Evolutionary conservation across 2,888 invertebrate species (phyloP), one percentile per base, ranked within the genome.

Genomic region (Phasia obesa): DNA sequence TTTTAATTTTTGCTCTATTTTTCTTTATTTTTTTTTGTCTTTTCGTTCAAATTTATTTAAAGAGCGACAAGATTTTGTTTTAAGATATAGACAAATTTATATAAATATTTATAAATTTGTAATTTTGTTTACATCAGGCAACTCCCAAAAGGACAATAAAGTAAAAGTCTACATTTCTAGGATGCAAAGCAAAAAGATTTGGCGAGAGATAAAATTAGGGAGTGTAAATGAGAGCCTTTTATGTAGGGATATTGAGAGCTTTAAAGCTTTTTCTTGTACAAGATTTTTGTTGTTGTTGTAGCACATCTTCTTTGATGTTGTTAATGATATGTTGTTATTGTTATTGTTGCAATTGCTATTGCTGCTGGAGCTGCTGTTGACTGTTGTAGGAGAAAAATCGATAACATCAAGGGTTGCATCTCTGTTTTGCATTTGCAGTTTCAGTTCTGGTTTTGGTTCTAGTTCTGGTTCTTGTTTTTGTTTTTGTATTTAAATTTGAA

Each of bases 381-480:
- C 57, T 49, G 49, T 83, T 83, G 83, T 79, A 76, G 83, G 79
- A 79, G 83, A 76, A 69, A 70, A 83, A 83, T 83, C 83, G 79
- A 83, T 83, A 83, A 83, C 83, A 79, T 83, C 83, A 75, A 83
- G 83, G 83, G 83, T 76, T 83, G 83, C 83, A 83, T 79, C 49
- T 78, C 21, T 59, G 42, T 77, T 77, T 83, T 79, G 79, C 67
- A 79, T 70, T 75, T 73, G 59, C 35, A 57, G 49, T 78, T 55
- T 31, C 38, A 17, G 47, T 44, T 69, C 23, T 70, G 70, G 31
- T 62, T 77, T 25, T 44, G 19, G 21, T n/a, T 27, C 59, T 31
- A 57, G 49, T 78, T 55, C 42, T 49, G 21, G 47, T 44, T 69
- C 23, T 70, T 75, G 31, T 62, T 77, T 25, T 44, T 25, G 21